Conservation (phyloP, 2,113 vertebrate species). For the Syngnathus floridae region DNA sequence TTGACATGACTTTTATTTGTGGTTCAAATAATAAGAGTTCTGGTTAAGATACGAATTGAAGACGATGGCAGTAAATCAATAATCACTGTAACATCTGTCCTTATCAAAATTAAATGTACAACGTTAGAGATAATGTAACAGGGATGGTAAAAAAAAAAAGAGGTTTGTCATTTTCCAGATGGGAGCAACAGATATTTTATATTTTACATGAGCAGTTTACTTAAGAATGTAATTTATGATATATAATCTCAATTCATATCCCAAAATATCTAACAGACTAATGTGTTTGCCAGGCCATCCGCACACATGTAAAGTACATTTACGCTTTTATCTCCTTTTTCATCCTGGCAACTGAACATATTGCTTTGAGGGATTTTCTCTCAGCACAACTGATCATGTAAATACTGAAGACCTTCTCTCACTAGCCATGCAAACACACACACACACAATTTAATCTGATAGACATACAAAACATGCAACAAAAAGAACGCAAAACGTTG, state of each 20-base stretch:
- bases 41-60: background rate
- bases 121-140: background rate
- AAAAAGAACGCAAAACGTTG: background rate
- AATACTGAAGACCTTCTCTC: slow-evolving; percentile 11
- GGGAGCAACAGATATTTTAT: slow-evolving; percentile 15
- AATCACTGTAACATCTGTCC: background rate
- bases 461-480: background rate
- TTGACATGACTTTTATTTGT: background rate
- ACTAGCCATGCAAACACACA: background rate
- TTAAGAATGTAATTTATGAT: slow-evolving; percentile 18
- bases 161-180: slow-evolving; percentile 13
- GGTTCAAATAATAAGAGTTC: slow-evolving; percentile 5
- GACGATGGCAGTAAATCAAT: background rate
- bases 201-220: slow-evolving; percentile 7
- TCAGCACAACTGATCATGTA: slow-evolving; percentile 26
- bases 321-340: slow-evolving; percentile 41
- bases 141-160: background rate
- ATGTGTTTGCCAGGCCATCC: slow-evolving; percentile 37
- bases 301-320: slow-evolving; percentile 40
- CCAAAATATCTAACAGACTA: slow-evolving; percentile 25
- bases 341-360: slow-evolving; percentile 11
- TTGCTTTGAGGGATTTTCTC: slow-evolving; percentile 30
- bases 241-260: slow-evolving; percentile 30
- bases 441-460: background rate
- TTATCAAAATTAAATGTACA: background rate